Evolutionary conservation across 2,797 vertebrate genomes (phyloP).

Genomic region (Hydrophis major): DNA sequence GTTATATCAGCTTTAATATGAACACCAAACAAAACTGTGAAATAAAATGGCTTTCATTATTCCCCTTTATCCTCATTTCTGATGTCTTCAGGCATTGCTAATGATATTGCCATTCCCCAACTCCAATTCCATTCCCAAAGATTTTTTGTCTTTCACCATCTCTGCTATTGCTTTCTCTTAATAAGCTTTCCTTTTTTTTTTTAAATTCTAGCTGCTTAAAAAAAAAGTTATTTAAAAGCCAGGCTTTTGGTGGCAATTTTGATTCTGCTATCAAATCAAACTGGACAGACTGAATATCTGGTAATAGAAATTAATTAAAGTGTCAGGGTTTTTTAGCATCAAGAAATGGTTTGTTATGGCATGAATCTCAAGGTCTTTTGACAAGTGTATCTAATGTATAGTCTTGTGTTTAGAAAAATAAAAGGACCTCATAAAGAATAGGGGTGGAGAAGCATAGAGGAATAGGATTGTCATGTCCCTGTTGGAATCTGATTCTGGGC

Average conservation of each 20-base stretch:
- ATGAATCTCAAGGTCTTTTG: conserved; percentile 2
- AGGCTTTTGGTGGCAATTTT: neutral
- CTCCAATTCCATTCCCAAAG: neutral
- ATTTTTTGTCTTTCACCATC: neutral
- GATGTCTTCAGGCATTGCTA: conserved; percentile 1
- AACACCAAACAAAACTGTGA: neutral
- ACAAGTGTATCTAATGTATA: neutral
- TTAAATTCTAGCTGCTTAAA: neutral
- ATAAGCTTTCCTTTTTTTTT: neutral
- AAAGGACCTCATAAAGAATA: neutral
- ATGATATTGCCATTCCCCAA: conserved; percentile 13
- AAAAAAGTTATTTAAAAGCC: conserved; percentile 7
- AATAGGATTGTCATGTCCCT: too few relatives aligned
- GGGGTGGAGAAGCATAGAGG: neutral
- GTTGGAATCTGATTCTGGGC: too few relatives aligned
- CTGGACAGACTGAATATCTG: conserved; percentile 9
- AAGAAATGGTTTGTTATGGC: neutral
- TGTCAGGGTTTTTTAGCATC: conserved; percentile 11
- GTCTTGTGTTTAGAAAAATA: neutral
- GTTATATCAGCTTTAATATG: neutral
- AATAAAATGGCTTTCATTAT: neutral
- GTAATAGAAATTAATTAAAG: conserved; percentile 29
- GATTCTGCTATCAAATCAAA: conserved; percentile 9
- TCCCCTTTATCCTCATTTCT: neutral
- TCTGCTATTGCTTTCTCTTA: neutral